Conservation (phyloP, 2,888 invertebrate species). For the Spatulosminthurus flaviceps region DNA sequence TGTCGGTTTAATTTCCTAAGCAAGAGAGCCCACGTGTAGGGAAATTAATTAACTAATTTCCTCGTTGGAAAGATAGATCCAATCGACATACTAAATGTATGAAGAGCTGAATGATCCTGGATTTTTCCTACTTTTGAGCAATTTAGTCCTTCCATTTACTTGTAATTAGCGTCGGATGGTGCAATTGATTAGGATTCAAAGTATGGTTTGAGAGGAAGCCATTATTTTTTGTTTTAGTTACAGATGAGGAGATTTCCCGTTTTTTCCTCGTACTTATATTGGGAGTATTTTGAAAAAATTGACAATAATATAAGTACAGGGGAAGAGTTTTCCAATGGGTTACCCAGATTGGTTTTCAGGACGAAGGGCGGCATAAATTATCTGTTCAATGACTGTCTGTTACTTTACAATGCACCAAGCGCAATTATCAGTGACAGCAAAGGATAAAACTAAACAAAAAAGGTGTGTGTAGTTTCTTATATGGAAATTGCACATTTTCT, state of each 20-base stretch:
- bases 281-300: neutral
- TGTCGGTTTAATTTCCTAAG: too few species aligned
- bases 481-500: slow-evolving; percentile 21
- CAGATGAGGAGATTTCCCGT: neutral
- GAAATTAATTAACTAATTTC: slow-evolving; percentile 16
- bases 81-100: neutral
- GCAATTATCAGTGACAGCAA: slow-evolving; percentile 18
- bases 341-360: neutral
- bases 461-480: slow-evolving; percentile 6
- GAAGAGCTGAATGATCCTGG: neutral
- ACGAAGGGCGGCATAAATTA: slow-evolving; percentile 15
- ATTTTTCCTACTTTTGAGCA: neutral
- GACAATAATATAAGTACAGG: slow-evolving; percentile 10
- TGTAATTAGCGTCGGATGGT: neutral
- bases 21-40: slow-evolving; percentile 3
- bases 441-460: slow-evolving; percentile 23
- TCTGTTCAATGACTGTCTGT: slow-evolving; percentile 26
- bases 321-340: slow-evolving; percentile 1
- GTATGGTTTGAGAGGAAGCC: neutral
- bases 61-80: neutral
- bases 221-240: neutral
- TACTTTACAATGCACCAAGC: slow-evolving; percentile 22
- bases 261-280: too few species aligned
- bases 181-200: slow-evolving; percentile 20
- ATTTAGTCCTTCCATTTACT: neutral